Evolutionary conservation across 2,797 vertebrate genomes (phyloP).

Genomic region (Salarias fasciatus): DNA sequence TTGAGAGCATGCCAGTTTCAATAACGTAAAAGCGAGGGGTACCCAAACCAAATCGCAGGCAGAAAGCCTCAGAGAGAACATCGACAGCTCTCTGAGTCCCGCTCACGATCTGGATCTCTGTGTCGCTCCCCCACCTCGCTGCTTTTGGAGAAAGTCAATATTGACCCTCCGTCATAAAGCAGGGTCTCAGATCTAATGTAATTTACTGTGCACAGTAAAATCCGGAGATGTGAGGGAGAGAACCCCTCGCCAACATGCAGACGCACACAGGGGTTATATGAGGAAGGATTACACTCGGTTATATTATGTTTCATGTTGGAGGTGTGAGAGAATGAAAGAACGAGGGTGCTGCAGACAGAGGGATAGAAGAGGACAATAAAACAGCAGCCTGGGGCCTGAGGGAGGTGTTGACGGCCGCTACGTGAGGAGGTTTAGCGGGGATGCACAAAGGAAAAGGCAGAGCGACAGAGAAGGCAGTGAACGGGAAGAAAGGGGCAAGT

Average conservation of each 20-base stretch:
- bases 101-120: slow-evolving; percentile 19
- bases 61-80: slow-evolving; percentile 42
- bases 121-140: slow-evolving; percentile 51
- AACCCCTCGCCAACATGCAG: slow-evolving; percentile 21
- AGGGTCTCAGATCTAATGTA: slow-evolving; percentile 67
- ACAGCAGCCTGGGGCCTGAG: slow-evolving; percentile 47
- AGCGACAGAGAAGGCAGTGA: slow-evolving; percentile 63
- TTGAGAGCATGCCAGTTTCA: slow-evolving; percentile 63
- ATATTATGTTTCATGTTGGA: slow-evolving; percentile 38
- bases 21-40: slow-evolving; percentile 55
- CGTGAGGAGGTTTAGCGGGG: slow-evolving; percentile 54
- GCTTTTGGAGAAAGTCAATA: slow-evolving; percentile 76
- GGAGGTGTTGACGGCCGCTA: slow-evolving; percentile 63
- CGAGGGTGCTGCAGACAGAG: neutral
- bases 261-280: slow-evolving; percentile 15
- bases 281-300: slow-evolving; percentile 36
- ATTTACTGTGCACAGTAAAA: slow-evolving; percentile 72
- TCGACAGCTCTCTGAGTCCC: slow-evolving; percentile 28
- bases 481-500: slow-evolving; percentile 70
- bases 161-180: slow-evolving; percentile 69
- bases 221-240: slow-evolving; percentile 45
- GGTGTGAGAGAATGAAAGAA: slow-evolving; percentile 25
- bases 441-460: slow-evolving; percentile 53
- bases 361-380: slow-evolving; percentile 34
- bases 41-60: slow-evolving; percentile 56